A percentile compares a stretch with the other conserved stretches of the same genome.
Conservation (phyloP, 2,797 vertebrate genomes). For the Hephaestus fuliginosus region DNA sequence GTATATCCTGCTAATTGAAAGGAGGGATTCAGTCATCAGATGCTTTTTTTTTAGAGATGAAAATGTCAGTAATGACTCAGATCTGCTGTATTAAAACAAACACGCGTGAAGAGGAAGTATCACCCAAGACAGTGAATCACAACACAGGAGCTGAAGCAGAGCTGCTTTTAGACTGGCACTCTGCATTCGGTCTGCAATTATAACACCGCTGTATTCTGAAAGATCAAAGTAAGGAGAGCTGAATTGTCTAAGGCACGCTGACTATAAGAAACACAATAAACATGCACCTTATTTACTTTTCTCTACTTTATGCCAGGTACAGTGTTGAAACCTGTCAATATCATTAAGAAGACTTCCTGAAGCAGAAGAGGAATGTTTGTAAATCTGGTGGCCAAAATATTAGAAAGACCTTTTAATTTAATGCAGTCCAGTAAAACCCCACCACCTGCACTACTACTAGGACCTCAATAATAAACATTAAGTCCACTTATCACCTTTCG, state of each 20-base stretch:
- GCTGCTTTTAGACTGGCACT: conserved; percentile 17
- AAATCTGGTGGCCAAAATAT: not conserved
- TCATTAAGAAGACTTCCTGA: not conserved
- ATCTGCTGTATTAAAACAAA: conserved; percentile 24
- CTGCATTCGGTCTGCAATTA: not conserved
- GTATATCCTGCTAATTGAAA: not conserved
- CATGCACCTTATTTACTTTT: not conserved
- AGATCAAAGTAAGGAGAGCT: not conserved
- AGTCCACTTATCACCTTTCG: not conserved
- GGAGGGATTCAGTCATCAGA: conserved; percentile 19
- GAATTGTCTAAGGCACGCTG: not conserved
- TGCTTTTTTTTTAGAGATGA: not conserved
- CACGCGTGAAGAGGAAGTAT: conserved; percentile 67
- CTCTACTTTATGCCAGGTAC: not conserved
- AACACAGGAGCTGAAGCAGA: conserved; percentile 30
- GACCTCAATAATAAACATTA: not conserved
- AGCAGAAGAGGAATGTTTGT: not conserved
- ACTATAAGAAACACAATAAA: not conserved
- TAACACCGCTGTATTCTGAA: conserved; percentile 1
- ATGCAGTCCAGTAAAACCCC: not conserved
- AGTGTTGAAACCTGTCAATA: not conserved
- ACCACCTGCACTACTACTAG: not conserved
- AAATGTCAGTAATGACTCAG: conserved; percentile 3
- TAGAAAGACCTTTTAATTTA: not conserved
- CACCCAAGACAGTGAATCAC: conserved; percentile 74